Evolutionary conservation across 2,113 vertebrate genomes (phyloP), one percentile per base, ranked within the genome.

Genomic region (Echinops telfairi): DNA sequence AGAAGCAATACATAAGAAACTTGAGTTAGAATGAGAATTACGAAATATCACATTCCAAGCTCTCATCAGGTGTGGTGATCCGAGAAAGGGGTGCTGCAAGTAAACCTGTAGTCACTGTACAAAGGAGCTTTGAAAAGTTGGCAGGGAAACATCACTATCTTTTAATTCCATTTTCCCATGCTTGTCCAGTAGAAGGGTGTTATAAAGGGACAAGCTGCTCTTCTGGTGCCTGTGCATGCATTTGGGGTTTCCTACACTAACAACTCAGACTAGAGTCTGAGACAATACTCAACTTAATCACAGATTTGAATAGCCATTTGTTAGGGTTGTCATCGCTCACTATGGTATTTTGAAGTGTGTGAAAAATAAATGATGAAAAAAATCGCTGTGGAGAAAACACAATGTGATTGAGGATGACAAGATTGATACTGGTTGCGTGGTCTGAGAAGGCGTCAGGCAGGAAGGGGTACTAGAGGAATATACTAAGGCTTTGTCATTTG

Each of bases 351-450:
- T 27, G 12, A 93, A 80, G 20, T 73, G 36, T 75, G 64, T 80
- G 79, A 53, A 80, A 86, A 57, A 80, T 64, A 73, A 66, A 73
- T 73, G 29, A 73, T 53, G 60, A 73, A 25, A 92, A n/a, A 60
- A 75, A 53, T 53, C 6, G 47, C 47, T 53, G 47, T 53, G 47
- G 47, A 53, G 10, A n/a, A 86, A 90, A 27, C 12, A 31, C 25
- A 22, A n/a, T 47, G 60, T 53, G 25, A n/a, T 58, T 33, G 36
- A 38, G 20, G 68, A 40, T 81, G 22, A 81, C 40, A 22, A 76
- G 22, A 76, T 19, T 75, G 12, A 38, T 6, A 75, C 38, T 23
- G 33, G 25, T 53, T 53, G 47, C 10, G 20, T 78, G 20, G 53
- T 80, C 87, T 38, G 92, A 15, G 57, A 62, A 10, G 68, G 29